Percentiles rank a stretch among this genome's conserved stretches.
Evolutionary conservation across 2,113 vertebrate species (phyloP).

Genomic region (Hystrix brachyura): DNA sequence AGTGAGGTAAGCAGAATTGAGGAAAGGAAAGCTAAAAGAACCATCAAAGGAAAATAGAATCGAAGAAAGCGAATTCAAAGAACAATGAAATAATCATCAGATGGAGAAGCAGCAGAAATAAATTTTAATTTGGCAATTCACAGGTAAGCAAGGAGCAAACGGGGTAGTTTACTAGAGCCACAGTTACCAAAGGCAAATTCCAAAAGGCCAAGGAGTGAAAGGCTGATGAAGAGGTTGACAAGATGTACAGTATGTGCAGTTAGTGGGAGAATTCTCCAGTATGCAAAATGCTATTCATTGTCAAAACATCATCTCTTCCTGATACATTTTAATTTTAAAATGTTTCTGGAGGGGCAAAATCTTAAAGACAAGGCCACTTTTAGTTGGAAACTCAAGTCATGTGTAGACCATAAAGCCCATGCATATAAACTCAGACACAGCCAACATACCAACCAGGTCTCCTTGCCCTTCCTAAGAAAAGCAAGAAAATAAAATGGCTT

Average conservation of each 20-base stretch:
- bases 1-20: neutral
- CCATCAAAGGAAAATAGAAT: neutral
- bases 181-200: neutral
- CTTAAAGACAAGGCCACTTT: neutral
- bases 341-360: neutral
- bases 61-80: neutral
- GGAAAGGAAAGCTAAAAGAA: neutral
- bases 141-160: neutral
- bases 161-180: neutral
- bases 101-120: neutral
- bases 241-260: too few species aligned
- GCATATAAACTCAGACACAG: neutral
- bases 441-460: accelerated
- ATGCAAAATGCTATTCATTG: neutral
- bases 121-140: neutral
- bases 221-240: neutral
- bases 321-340: neutral
- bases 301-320: neutral
- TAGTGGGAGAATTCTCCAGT: neutral
- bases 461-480: neutral
- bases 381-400: neutral
- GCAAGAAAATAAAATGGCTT: neutral
- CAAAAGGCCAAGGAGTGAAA: neutral
- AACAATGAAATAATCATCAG: neutral
- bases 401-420: neutral